Conservation (phyloP, 2,888 invertebrate species). For the Helobdella robusta region DNA sequence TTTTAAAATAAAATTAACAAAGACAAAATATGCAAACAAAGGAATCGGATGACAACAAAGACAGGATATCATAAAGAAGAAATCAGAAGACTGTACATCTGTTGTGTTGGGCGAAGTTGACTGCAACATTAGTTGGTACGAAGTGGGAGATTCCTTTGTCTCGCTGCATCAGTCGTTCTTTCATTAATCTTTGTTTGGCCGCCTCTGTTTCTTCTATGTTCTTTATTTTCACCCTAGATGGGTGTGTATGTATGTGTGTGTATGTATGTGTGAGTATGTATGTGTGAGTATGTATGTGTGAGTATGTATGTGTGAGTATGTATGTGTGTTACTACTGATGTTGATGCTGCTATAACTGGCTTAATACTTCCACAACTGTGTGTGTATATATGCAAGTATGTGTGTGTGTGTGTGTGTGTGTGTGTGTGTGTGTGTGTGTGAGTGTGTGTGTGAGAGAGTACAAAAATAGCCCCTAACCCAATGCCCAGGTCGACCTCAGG, state of each 20-base stretch:
- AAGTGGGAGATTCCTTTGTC: constrained; percentile 79
- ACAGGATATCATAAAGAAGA: not conserved
- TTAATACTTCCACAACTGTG: not conserved
- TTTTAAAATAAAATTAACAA: not conserved
- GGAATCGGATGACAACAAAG: not conserved
- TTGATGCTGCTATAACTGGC: too few species aligned
- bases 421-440: too few species aligned
- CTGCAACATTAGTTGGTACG: constrained; percentile 95
- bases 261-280: too few species aligned
- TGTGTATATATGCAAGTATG: too few species aligned
- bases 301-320: too few species aligned
- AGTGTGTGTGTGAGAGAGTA: too few species aligned
- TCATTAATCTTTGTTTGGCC: constrained; percentile 80
- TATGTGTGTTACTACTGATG: too few species aligned
- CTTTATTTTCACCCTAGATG: constrained; percentile 73
- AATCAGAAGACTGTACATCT: constrained; percentile 72
- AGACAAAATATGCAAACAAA: not conserved
- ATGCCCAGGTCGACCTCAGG: constrained; percentile 99
- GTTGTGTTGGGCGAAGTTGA: constrained; percentile 94
- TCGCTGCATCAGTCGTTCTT: constrained; percentile 80
- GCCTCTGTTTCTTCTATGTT: constrained; percentile 99
- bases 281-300: too few species aligned
- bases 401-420: too few species aligned
- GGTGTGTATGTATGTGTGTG: too few species aligned
- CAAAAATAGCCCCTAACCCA: constrained; percentile 56